Evolutionary conservation across 2,888 invertebrate species (phyloP).

Genomic region (Eupithecia vulgata): DNA sequence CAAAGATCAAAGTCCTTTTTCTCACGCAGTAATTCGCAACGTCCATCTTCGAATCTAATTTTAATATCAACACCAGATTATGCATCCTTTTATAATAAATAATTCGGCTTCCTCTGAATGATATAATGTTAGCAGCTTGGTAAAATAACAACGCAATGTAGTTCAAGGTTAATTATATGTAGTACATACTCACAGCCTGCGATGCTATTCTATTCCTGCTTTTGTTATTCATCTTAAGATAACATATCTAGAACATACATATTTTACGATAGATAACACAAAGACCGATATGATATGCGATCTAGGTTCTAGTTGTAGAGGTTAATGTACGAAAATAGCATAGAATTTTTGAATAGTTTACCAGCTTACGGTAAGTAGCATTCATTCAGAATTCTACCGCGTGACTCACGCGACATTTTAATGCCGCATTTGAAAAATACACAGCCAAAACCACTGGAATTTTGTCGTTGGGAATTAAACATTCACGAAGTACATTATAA

Average conservation of each 20-base stretch:
- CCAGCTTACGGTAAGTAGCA: constrained; percentile 23
- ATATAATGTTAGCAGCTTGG: not conserved
- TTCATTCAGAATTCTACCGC: constrained; percentile 1
- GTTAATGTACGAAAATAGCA: constrained; percentile 27
- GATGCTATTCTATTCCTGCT: not conserved
- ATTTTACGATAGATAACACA: constrained; percentile 18
- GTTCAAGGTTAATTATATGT: not conserved
- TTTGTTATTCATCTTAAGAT: not conserved
- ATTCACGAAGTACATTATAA: too few species aligned
- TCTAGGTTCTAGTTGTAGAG: not conserved
- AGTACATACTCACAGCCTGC: not conserved
- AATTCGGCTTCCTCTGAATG: not conserved
- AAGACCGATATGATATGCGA: constrained; percentile 5
- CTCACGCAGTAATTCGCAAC: not conserved
- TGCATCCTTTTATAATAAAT: not conserved
- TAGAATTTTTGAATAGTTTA: constrained; percentile 27
- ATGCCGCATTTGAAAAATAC: constrained; percentile 4
- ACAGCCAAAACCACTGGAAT: not conserved
- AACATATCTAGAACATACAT: not conserved
- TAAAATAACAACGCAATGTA: not conserved
- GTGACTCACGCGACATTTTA: constrained; percentile 24
- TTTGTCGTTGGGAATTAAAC: not conserved
- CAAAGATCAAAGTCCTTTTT: not conserved
- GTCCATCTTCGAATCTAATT: not conserved
- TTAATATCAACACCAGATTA: not conserved